Conservation (phyloP, 1,140 invertebrate species). For the Phymastichus coffea region DNA sequence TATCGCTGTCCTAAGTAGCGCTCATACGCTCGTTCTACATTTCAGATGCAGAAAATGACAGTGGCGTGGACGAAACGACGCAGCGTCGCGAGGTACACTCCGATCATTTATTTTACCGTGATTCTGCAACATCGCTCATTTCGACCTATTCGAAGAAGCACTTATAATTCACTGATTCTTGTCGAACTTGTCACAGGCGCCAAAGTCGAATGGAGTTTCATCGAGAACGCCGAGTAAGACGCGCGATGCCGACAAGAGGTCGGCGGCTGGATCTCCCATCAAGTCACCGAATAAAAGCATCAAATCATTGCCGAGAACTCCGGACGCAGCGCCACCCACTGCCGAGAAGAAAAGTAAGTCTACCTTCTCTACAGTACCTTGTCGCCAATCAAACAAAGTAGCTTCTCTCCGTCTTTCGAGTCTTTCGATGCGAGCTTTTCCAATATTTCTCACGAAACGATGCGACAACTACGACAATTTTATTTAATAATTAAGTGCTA, state of each 20-base stretch:
- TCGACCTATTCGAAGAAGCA: too few relatives aligned
- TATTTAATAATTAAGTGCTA: too few relatives aligned
- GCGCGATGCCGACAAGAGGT: constrained; percentile 55
- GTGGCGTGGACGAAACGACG: constrained; percentile 73
- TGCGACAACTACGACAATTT: too few relatives aligned
- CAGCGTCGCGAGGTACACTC: constrained; percentile 66
- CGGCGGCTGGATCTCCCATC: constrained; percentile 55
- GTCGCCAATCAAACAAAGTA: constrained; percentile 1
- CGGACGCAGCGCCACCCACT: constrained; percentile 61
- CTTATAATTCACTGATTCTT: too few relatives aligned
- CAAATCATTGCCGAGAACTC: constrained; percentile 64
- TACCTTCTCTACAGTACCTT: not conserved
- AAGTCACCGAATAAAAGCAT: constrained; percentile 65
- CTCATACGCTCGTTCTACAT: too few relatives aligned
- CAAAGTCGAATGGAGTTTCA: constrained; percentile 63
- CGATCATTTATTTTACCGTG: too few relatives aligned
- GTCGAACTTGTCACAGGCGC: constrained; percentile 44
- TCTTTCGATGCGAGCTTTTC: not conserved
- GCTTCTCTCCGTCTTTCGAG: not conserved
- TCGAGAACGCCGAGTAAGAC: constrained; percentile 65
- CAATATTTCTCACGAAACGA: too few relatives aligned
- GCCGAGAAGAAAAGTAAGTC: constrained; percentile 74
- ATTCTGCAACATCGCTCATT: too few relatives aligned
- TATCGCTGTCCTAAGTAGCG: too few relatives aligned
- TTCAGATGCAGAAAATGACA: constrained; percentile 77